phyloP scores from a whole-genome alignment of 1,140 invertebrate genomes.

The Drosophila neocordata region DNA sequence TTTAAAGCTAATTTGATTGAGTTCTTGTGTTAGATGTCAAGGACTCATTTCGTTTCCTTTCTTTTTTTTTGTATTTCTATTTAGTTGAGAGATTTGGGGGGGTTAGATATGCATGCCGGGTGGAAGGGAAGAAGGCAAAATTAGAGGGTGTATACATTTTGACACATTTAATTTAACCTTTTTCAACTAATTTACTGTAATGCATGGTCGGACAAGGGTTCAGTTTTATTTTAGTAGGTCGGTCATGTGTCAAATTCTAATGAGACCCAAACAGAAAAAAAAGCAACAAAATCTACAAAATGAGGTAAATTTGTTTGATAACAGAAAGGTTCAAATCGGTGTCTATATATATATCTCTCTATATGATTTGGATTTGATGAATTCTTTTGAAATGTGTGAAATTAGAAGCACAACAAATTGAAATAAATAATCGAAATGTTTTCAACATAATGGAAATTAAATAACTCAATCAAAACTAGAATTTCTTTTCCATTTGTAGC shows the following conservation, averaged over 20 bases:
- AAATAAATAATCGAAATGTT: too few species aligned
- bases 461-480: too few species aligned
- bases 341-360: too few species aligned
- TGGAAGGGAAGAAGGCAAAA: neutral
- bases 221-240: slow-evolving; percentile 33
- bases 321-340: too few species aligned
- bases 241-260: slow-evolving; percentile 31
- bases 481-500: too few species aligned
- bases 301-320: too few species aligned
- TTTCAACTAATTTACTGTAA: slow-evolving; percentile 36
- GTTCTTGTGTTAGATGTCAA: slow-evolving; percentile 71
- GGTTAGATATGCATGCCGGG: neutral
- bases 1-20: slow-evolving; percentile 72
- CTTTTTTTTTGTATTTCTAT: neutral
- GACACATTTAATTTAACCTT: slow-evolving; percentile 36
- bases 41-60: neutral
- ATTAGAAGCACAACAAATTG: too few species aligned
- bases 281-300: neutral
- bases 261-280: neutral
- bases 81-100: neutral
- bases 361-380: too few species aligned
- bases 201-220: slow-evolving; percentile 39
- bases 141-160: slow-evolving; percentile 19
- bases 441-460: too few species aligned
- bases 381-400: too few species aligned